A percentile compares a stretch with the other conserved stretches of the same genome.
phyloP scores from a whole-genome alignment of 2,888 invertebrate genomes.

The Cheilosia soror region DNA sequence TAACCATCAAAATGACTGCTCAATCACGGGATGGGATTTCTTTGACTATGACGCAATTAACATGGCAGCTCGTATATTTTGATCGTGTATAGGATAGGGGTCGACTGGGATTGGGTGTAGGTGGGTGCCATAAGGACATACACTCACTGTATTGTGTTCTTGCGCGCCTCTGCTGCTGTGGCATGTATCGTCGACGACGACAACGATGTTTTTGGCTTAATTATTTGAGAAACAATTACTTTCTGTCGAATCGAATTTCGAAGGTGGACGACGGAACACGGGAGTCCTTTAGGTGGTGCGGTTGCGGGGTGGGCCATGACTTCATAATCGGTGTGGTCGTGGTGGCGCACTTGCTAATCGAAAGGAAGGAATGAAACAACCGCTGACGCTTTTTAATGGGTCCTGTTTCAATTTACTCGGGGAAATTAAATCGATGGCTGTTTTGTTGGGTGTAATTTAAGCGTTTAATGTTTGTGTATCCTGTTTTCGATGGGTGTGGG shows the following conservation, averaged over 20 bases:
- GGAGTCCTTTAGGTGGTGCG: slow-evolving; percentile 1
- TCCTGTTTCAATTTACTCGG: slow-evolving; percentile 59
- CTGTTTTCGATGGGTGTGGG: slow-evolving; percentile 8
- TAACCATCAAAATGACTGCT: slow-evolving; percentile 76
- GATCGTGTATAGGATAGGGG: neutral
- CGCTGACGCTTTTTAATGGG: slow-evolving; percentile 62
- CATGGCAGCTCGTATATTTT: slow-evolving; percentile 64
- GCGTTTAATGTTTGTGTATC: slow-evolving; percentile 43
- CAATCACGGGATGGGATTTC: slow-evolving; percentile 73
- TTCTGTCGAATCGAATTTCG: slow-evolving; percentile 72
- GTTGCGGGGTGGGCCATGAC: slow-evolving; percentile 27
- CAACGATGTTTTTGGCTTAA: slow-evolving; percentile 68
- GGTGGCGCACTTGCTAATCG: slow-evolving; percentile 55
- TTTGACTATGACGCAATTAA: slow-evolving; percentile 74
- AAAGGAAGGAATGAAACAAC: slow-evolving; percentile 64
- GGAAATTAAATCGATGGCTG: slow-evolving; percentile 62
- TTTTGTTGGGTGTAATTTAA: slow-evolving; percentile 62
- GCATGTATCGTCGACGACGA: slow-evolving; percentile 41
- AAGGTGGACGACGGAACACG: slow-evolving; percentile 11
- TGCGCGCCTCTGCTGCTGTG: slow-evolving; percentile 33
- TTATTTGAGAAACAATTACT: slow-evolving; percentile 75
- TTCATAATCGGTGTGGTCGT: slow-evolving; percentile 65
- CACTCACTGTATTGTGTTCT: slow-evolving; percentile 15
- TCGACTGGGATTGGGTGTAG: neutral
- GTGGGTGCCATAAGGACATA: slow-evolving; percentile 10